Conservation (phyloP, 2,888 invertebrate species). For the Galerucella nymphaeae region DNA sequence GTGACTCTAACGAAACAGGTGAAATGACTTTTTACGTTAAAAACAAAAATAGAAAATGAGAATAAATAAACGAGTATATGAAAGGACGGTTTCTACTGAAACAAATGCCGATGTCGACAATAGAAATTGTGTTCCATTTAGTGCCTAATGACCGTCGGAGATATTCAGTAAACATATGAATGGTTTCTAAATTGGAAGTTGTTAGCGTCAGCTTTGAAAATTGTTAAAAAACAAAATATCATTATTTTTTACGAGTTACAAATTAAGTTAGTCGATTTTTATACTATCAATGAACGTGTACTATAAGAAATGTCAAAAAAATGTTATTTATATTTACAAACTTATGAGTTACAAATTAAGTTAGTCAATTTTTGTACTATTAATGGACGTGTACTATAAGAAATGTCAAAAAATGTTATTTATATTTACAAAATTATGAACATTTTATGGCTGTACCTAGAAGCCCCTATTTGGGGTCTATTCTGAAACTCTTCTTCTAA, state of each 20-base stretch:
- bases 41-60: constrained; percentile 27
- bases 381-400: no score
- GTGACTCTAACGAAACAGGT: constrained; percentile 32
- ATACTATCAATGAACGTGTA: no score
- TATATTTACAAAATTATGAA: no score
- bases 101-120: constrained; percentile 22
- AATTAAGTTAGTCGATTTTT: background rate
- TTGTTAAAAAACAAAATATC: background rate
- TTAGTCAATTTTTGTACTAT: background rate
- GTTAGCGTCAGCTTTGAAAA: constrained; percentile 3
- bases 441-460: no score
- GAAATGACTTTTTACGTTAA: constrained; percentile 18
- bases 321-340: no score
- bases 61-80: background rate
- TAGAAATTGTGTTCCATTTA: constrained; percentile 19
- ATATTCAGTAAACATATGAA: constrained; percentile 16
- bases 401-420: no score
- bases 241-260: background rate
- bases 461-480: no score
- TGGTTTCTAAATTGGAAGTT: constrained; percentile 16
- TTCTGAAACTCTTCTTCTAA: no score
- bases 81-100: background rate
- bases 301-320: no score
- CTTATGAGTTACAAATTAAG: background rate
- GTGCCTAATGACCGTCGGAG: constrained; percentile 23